A percentile compares a stretch with the other conserved stretches of the same genome.
Conservation (phyloP, 2,113 vertebrate genomes). For the Embiotoca jacksoni region DNA sequence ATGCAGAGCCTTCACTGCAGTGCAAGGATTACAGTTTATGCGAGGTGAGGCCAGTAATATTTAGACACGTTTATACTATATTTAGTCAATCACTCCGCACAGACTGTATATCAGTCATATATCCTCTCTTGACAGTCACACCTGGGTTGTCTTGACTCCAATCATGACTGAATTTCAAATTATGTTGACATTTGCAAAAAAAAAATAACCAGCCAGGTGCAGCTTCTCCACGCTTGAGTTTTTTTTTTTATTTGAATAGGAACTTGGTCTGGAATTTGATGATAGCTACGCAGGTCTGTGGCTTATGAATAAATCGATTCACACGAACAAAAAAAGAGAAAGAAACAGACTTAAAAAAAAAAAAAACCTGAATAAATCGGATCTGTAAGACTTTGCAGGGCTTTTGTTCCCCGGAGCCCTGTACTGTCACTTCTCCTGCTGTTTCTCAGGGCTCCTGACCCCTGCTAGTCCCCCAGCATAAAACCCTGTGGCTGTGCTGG, state of each 20-base stretch:
- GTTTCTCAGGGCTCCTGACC: conserved; percentile 66
- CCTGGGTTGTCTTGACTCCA: conserved; percentile 44
- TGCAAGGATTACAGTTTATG: conserved; percentile 42
- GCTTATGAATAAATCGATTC: conserved; percentile 30
- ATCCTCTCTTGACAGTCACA: conserved; percentile 42
- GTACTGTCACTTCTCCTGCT: conserved; percentile 58
- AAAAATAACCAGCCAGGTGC: conserved; percentile 51
- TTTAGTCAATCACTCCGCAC: conserved; percentile 46
- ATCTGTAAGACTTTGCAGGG: conserved; percentile 49
- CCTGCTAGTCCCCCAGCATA: conserved; percentile 58
- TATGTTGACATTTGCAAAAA: conserved; percentile 62
- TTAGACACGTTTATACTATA: conserved; percentile 50
- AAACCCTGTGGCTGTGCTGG: conserved; percentile 57
- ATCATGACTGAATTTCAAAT: conserved; percentile 41
- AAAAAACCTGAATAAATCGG: conserved; percentile 36
- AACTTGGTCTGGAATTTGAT: conserved; percentile 11
- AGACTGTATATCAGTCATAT: conserved; percentile 11
- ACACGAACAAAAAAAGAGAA: conserved; percentile 22
- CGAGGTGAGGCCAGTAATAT: conserved; percentile 29
- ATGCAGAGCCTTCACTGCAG: conserved; percentile 43
- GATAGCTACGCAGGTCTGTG: conserved; percentile 36
- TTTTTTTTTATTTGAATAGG: conserved; percentile 23
- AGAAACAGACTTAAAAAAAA: conserved; percentile 27
- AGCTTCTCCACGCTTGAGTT: conserved; percentile 29
- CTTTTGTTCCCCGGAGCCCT: conserved; percentile 50